These are phyloP conservation scores for Aphidoletes aphidimyza DNA, from an alignment of 2,888 invertebrate species.

Conservation along the genomic window DNA sequence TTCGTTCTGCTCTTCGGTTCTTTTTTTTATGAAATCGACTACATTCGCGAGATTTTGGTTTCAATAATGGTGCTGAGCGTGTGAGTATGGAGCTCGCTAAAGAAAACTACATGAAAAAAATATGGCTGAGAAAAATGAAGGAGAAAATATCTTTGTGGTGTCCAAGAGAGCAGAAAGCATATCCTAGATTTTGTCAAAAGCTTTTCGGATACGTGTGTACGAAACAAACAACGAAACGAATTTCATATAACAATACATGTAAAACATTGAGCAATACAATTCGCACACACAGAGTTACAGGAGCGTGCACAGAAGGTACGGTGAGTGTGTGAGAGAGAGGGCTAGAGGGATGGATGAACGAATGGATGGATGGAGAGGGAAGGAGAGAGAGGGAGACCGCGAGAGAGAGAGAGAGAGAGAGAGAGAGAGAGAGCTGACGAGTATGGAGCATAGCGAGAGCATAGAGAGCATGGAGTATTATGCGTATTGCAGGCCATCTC, in stretches of 20 bases:
- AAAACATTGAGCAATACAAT: neutral
- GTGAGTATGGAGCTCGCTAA: neutral
- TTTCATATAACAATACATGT: conserved; percentile 22
- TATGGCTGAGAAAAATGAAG: conserved; percentile 35
- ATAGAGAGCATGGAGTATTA: neutral
- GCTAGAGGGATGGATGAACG: too few species aligned
- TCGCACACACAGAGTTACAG: neutral
- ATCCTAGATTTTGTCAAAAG: conserved; percentile 41
- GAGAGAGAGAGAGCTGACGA: too few species aligned
- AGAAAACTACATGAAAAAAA: neutral
- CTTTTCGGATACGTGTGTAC: neutral
- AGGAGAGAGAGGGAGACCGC: too few species aligned
- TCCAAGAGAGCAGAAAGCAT: conserved; percentile 35
- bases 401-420: too few species aligned
- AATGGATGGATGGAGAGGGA: too few species aligned
- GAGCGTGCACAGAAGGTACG: neutral
- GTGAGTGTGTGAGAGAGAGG: too few species aligned
- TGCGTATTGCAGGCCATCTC: conserved; percentile 22
- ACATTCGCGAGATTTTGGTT: conserved; percentile 39
- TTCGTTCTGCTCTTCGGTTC: neutral
- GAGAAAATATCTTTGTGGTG: conserved; percentile 43
- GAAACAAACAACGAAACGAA: conserved; percentile 22
- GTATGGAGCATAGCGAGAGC: neutral
- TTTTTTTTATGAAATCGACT: too few species aligned
- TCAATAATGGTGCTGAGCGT: neutral